A percentile compares a stretch with the other conserved stretches of the same genome.
phyloP scores from a whole-genome alignment of 2,888 invertebrate species.

The Polietes domitor region DNA sequence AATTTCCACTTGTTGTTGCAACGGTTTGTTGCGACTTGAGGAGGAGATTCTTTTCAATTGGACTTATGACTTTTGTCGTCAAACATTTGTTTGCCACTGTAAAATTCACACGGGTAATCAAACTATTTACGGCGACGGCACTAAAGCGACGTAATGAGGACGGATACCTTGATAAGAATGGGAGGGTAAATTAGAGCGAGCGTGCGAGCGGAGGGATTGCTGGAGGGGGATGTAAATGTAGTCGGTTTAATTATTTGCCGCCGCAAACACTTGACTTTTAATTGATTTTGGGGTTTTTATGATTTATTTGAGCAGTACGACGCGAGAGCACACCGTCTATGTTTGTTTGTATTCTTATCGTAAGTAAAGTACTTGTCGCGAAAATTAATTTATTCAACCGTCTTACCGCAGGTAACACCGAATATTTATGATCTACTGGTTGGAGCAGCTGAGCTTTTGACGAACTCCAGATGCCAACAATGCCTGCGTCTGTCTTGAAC shows the following conservation, averaged over 20 bases:
- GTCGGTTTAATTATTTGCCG: slow-evolving; percentile 2
- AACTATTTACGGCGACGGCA: background rate
- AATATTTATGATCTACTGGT: background rate
- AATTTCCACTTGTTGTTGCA: slow-evolving; percentile 31
- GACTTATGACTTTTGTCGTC: background rate
- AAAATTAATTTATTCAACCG: slow-evolving; percentile 25
- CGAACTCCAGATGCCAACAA: background rate
- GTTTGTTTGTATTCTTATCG: too few species aligned
- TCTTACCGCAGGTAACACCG: background rate
- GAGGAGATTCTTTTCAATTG: background rate
- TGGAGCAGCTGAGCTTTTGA: background rate
- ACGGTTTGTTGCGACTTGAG: background rate
- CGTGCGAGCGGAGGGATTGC: too few species aligned
- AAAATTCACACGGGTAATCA: background rate
- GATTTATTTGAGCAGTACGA: background rate
- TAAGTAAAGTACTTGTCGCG: slow-evolving; percentile 3
- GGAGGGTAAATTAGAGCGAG: background rate
- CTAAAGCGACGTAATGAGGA: background rate
- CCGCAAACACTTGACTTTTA: slow-evolving; percentile 35
- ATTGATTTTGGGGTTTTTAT: slow-evolving; percentile 25
- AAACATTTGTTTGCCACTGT: slow-evolving; percentile 12
- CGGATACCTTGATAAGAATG: slow-evolving; percentile 20
- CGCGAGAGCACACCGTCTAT: too few species aligned
- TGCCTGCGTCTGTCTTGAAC: background rate
- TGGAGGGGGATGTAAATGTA: background rate